Evolutionary conservation across 2,797 vertebrate genomes (phyloP).

Genomic region (Crenuchus spilurus): DNA sequence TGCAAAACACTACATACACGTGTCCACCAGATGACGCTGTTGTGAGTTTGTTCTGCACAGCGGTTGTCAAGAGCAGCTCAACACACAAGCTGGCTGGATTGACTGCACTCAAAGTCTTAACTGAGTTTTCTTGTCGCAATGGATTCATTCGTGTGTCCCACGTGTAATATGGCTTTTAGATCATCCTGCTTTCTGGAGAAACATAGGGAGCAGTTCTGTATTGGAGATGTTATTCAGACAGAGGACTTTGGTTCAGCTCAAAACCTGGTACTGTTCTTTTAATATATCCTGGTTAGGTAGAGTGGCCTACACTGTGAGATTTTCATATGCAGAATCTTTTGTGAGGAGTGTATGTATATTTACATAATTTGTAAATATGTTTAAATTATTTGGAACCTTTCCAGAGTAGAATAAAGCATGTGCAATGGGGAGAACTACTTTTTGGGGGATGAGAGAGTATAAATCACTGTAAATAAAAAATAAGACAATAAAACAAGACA

Average conservation of each 20-base stretch:
- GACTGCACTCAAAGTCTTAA: not conserved
- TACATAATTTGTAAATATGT: no score
- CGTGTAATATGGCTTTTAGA: conserved; percentile 39
- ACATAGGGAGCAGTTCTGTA: conserved; percentile 66
- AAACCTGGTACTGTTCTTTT: not conserved
- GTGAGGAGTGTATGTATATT: no score
- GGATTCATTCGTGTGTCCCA: conserved; percentile 49
- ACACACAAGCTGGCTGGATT: conserved; percentile 21
- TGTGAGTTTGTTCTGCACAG: not conserved
- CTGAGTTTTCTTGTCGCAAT: conserved; percentile 27
- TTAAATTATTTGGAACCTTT: no score
- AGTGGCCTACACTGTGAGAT: not conserved
- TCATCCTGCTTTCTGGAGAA: conserved; percentile 54
- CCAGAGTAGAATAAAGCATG: no score
- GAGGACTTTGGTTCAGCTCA: not conserved
- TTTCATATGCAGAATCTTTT: not conserved
- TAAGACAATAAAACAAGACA: no score
- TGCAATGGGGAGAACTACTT: no score
- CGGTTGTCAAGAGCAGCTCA: conserved; percentile 32
- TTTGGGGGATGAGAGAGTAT: no score
- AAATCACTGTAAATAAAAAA: no score
- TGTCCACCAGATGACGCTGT: not conserved
- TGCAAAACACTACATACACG: not conserved
- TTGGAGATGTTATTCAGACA: conserved; percentile 41
- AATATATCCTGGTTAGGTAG: not conserved